Base-by-base conservation (phyloP, 1,140 invertebrate genomes). In the Bicyclus anynana region DNA sequence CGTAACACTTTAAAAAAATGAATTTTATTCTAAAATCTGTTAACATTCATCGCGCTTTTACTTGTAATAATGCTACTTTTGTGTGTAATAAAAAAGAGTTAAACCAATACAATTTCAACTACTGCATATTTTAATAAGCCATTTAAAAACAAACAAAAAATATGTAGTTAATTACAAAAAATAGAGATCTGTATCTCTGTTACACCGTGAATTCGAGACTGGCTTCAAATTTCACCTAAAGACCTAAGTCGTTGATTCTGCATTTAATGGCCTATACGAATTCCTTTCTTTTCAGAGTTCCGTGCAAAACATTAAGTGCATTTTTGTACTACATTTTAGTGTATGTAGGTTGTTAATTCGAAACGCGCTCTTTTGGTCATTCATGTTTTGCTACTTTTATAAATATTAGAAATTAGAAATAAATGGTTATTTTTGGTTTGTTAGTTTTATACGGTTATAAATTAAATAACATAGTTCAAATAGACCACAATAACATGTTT, bases 151-250 rank as follows among this genome's bases (percentile, higher is more conserved):
- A 35, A n/a, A n/a, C 33, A 35, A 35, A 9, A n/a, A 38, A 38
- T 38, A 5, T 35, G n/a, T 55, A 59, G 35, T 21, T 63, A 59
- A 65, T 62, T 55, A 52, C 16, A 12, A 54, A 47, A 35, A 40
- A 33, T 49, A 44, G 13, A 66, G 64, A 62, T 62, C 18, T n/a
- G n/a, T 62, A 66, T 62, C 64, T 40, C 20, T 50, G 46, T 51
- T 23, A 18, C 47, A 38, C 38, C 38, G 29, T 54, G 46, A 44
- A 50, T 50, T 54, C 46, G 61, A 58, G 50, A 55, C 37, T 52
- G 14, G 13, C 21, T 16, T 40, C 37, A 37, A 52, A 52, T 40
- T 40, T 47, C 54, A 21, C 18, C 26, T 37, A 13, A 37, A 17
- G 54, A 20, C 47, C 42, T 49, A 56, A 56, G 46, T 56, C 46